These are phyloP conservation scores for Drosophila hydei DNA, from an alignment of 1,140 invertebrate genomes.

Conservation along the genomic window DNA sequence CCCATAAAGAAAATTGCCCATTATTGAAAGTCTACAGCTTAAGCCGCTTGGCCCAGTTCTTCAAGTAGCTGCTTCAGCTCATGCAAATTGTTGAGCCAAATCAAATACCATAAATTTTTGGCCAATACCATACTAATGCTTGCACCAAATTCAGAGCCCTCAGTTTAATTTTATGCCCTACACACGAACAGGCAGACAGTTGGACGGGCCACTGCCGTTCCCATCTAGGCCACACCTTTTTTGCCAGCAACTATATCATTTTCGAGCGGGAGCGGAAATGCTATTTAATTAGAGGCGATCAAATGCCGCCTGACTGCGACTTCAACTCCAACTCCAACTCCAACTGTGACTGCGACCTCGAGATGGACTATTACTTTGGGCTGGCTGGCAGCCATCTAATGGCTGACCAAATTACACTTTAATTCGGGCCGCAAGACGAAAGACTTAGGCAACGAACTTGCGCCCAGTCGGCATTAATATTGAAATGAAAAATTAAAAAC, in stretches of 20 bases:
- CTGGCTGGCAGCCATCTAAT: slow-evolving; percentile 56
- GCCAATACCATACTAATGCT: slow-evolving; percentile 7
- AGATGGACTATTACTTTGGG: slow-evolving; percentile 14
- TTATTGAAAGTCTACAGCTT: neutral
- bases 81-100: slow-evolving; percentile 17
- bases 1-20: neutral
- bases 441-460: slow-evolving; percentile 71
- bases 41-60: neutral
- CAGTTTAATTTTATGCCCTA: slow-evolving; percentile 5
- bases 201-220: slow-evolving; percentile 28
- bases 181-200: neutral
- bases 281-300: slow-evolving; percentile 82
- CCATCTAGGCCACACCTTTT: slow-evolving; percentile 55
- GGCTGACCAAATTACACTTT: slow-evolving; percentile 81
- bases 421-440: slow-evolving; percentile 71
- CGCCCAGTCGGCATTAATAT: slow-evolving; percentile 56
- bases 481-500: slow-evolving; percentile 75
- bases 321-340: neutral
- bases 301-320: slow-evolving; percentile 60
- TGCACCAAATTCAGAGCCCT: slow-evolving; percentile 27
- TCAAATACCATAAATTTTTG: slow-evolving; percentile 31
- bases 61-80: neutral
- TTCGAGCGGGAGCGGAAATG: slow-evolving; percentile 73
- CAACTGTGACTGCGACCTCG: slow-evolving; percentile 21
- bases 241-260: slow-evolving; percentile 58